Evolutionary conservation across 2,888 invertebrate species (phyloP), one percentile per base, ranked within the genome.

Genomic region (Tenthredo mesomela): DNA sequence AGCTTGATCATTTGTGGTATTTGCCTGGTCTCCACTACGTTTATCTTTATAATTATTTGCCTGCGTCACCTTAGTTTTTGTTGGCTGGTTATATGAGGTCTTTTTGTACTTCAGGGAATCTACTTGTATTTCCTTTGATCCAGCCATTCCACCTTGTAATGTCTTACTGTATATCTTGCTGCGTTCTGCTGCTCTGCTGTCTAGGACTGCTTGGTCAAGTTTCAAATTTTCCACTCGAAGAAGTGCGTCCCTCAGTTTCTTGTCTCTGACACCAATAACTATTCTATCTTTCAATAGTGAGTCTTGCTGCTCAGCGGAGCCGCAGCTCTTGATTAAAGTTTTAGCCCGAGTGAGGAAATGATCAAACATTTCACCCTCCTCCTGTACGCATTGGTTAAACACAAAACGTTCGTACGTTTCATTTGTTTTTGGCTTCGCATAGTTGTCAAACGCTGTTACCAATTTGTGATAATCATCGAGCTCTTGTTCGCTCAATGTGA

Each of bases 381-480:
- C 82, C 82, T 89, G 87, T 2, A 82, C 54, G 21, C 87, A 84
- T 1, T 70, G 70, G 21, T 70, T 82, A 1, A 82, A 82, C 0
- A 82, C 37, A 47, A 82, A 82, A 18, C 67, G 43, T 7, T 82
- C 82, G n/a, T 67, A 82, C 18, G 82, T 82, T 65, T 82, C 86
- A n/a, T 93, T 91, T 85, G 92, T 90, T 67, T 93, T 89, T 75
- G 94, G 89, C 83, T 90, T 88, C 6, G 78, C 83, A 77, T 87
- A 85, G 10, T 83, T 70, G 58, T 87, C 85, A 73, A 86, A 86
- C 18, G 75, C 75, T 65, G 86, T 54, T 18, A 86, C 67, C 12
- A 86, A 77, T 50, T 85, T 80, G 18, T 86, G 61, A 58, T 75
- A 85, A 80, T 85, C 71, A 65, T 65, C 78, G 43, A 40, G 84